Conservation (phyloP, 2,797 vertebrate species). For the Xenopus petersii region DNA sequence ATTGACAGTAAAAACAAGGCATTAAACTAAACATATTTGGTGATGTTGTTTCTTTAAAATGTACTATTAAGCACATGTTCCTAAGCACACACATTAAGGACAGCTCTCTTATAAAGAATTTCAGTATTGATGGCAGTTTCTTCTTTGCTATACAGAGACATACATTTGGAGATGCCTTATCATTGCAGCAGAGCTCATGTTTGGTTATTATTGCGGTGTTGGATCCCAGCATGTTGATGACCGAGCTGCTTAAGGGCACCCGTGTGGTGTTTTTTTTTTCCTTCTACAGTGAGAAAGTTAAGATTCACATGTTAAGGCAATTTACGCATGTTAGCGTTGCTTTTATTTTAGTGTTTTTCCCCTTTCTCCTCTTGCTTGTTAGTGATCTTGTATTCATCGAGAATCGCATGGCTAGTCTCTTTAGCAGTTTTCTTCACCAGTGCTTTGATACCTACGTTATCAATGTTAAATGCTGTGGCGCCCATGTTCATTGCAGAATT, state of each 20-base stretch:
- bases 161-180: neutral
- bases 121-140: no score
- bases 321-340: no score
- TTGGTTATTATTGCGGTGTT: neutral
- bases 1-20: no score
- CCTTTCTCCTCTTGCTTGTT: conserved; percentile 63
- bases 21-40: no score
- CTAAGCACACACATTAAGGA: no score
- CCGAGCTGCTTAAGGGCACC: no score
- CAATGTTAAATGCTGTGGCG: conserved; percentile 89
- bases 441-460: conserved; percentile 92
- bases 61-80: no score
- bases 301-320: conserved; percentile 25
- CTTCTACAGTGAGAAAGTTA: neutral
- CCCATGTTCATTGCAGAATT: conserved; percentile 94
- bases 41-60: no score
- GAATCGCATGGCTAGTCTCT: conserved; percentile 82
- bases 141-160: no score
- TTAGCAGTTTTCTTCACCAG: conserved; percentile 91
- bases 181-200: neutral
- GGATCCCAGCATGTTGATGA: neutral
- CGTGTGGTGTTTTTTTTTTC: neutral
- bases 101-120: no score
- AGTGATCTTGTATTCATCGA: conserved; percentile 85
- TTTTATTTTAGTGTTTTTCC: conserved; percentile 35